These are phyloP conservation scores for Clistopyga incitator DNA, from an alignment of 2,888 invertebrate genomes.

Conservation along the genomic window DNA sequence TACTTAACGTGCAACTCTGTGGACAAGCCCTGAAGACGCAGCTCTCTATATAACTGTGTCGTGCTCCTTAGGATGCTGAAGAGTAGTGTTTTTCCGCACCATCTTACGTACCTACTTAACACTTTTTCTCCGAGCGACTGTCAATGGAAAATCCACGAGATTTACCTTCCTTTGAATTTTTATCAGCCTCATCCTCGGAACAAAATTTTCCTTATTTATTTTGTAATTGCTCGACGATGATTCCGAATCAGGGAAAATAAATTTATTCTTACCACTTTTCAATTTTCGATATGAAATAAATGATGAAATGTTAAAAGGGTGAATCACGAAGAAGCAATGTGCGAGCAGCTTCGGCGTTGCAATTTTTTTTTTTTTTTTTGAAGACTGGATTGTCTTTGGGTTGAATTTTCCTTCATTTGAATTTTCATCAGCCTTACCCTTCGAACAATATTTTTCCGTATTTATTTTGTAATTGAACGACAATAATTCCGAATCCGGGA, in stretches of 20 bases:
- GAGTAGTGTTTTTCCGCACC: neutral
- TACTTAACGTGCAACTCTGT: neutral
- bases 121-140: neutral
- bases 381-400: neutral
- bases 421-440: neutral
- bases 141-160: neutral
- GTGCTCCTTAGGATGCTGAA: neutral
- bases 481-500: too few relatives aligned
- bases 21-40: neutral
- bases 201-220: neutral
- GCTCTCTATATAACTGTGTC: neutral
- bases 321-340: too few relatives aligned
- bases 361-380: too few relatives aligned
- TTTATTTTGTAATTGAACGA: neutral
- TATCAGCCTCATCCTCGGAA: neutral
- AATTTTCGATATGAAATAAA: too few relatives aligned
- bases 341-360: too few relatives aligned
- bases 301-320: too few relatives aligned
- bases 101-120: neutral
- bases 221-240: neutral
- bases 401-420: neutral
- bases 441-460: neutral
- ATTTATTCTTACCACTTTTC: too few relatives aligned
- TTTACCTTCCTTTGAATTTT: neutral
- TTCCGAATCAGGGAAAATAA: too few relatives aligned